Evolutionary conservation across 2,113 vertebrate genomes (phyloP).

Genomic region (Gallinago undulata): DNA sequence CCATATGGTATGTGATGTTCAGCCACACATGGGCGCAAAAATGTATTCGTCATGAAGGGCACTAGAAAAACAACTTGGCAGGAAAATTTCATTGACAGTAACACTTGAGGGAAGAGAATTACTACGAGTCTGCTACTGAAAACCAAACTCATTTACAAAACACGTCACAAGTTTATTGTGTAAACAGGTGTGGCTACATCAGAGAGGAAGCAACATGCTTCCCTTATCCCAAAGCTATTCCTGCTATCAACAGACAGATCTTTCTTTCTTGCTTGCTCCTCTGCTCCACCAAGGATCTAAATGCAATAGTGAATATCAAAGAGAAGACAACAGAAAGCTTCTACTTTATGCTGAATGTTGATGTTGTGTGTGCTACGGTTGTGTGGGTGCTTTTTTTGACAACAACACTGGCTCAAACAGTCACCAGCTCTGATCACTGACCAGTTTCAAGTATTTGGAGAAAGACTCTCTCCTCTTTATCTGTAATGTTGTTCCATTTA

Average conservation of each 20-base stretch:
- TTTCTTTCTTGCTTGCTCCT: neutral
- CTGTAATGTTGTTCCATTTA: neutral
- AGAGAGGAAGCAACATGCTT: neutral
- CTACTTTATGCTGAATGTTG: neutral
- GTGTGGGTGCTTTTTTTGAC: neutral
- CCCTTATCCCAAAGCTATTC: neutral
- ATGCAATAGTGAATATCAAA: neutral
- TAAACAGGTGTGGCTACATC: neutral
- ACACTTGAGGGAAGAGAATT: neutral
- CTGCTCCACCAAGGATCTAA: neutral
- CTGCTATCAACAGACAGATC: neutral
- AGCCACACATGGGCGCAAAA: neutral
- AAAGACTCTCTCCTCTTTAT: neutral
- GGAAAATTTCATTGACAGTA: neutral
- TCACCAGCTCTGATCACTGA: neutral
- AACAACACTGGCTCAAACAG: neutral
- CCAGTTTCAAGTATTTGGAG: neutral
- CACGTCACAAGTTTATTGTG: neutral
- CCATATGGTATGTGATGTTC: neutral
- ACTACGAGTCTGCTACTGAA: neutral
- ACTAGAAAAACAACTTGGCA: neutral
- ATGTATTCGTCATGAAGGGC: neutral
- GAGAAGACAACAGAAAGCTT: neutral
- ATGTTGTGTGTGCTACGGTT: neutral
- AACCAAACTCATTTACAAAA: neutral